Conservation (phyloP, 2,888 invertebrate genomes). For the Oligia latruncula region DNA sequence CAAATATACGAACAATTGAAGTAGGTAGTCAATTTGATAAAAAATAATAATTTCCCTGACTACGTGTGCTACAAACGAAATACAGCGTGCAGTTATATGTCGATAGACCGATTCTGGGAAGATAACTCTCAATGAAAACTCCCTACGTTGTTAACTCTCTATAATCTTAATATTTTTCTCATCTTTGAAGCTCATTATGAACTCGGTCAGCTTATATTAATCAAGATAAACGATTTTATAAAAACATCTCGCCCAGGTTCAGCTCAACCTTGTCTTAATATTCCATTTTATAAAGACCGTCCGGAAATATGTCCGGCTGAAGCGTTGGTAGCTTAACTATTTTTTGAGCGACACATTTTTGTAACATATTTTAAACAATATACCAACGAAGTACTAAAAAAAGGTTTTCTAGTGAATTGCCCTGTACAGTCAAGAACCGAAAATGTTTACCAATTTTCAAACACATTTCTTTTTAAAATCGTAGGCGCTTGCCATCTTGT, state of each 20-base stretch:
- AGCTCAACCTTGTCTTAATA: no score
- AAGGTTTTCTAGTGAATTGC: neutral
- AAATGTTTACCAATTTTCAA: neutral
- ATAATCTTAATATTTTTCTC: slow-evolving; percentile 6
- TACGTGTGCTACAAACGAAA: slow-evolving; percentile 1
- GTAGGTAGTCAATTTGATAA: neutral
- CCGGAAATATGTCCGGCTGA: no score
- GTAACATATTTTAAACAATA: neutral
- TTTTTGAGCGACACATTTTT: slow-evolving; percentile 30
- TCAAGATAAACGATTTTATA: no score
- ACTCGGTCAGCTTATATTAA: neutral
- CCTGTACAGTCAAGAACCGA: neutral
- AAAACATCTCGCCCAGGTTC: no score
- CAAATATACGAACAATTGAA: no score
- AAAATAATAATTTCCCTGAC: neutral
- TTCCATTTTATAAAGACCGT: no score
- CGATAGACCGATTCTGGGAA: slow-evolving; percentile 2
- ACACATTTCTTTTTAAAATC: neutral
- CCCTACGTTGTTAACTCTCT: slow-evolving; percentile 26
- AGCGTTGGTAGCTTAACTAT: neutral
- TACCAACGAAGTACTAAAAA: neutral
- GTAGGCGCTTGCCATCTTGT: no score
- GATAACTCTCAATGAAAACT: slow-evolving; percentile 30
- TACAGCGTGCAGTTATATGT: neutral
- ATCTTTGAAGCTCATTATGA: neutral